Base-by-base conservation (phyloP, 2,113 vertebrate genomes). In the Hyperoodon ampullatus region DNA sequence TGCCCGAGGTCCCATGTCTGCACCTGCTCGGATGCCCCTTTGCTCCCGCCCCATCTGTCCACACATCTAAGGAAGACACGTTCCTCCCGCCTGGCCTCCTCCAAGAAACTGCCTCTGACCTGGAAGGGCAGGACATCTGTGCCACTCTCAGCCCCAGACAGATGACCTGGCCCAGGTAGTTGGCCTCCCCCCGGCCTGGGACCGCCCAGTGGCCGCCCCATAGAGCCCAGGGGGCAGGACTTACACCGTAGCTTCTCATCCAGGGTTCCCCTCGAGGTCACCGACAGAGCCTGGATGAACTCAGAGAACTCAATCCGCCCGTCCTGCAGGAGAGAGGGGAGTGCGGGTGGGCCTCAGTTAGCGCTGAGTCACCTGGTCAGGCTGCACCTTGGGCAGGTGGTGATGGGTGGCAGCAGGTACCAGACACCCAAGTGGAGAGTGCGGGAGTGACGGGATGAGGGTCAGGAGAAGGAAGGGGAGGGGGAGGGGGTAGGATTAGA, bases 231-330 rank as follows among this genome's bases (percentile, higher is more conserved):
- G 3, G 81, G 3, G 0, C 3, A 3, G 11, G 55, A 98, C 99
- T 99, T 98, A 99, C 99, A 99, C 98, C 99, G 98, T 95, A 99
- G 98, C 98, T 99, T 99, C 98, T 99, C 99, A 2, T 99, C 99
- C 98, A 99, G 98, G 0, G 99, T 99, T 5, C 99, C 99, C 70
- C 99, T 98, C 5, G 99, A 99, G 90, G 99, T 99, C 97, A 99
- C 99, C 0, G 99, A 99, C 98, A 99, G 98, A 0, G 99, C 99
- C 98, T 99, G 99, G 98, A 99, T 99, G 98, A 99, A 99, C 98
- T 99, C 99, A 0, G 99, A 99, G 97, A 99, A 99, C 98, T 99
- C 99, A 7, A 99, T 99, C 95, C 99, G 99, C 89, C 99, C 99
- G 0, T 99, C 99, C 99, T 99, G 97, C 15, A 28, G 92, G 72